Base-by-base conservation (phyloP, 2,888 invertebrate genomes). In the Folsomia candida region DNA sequence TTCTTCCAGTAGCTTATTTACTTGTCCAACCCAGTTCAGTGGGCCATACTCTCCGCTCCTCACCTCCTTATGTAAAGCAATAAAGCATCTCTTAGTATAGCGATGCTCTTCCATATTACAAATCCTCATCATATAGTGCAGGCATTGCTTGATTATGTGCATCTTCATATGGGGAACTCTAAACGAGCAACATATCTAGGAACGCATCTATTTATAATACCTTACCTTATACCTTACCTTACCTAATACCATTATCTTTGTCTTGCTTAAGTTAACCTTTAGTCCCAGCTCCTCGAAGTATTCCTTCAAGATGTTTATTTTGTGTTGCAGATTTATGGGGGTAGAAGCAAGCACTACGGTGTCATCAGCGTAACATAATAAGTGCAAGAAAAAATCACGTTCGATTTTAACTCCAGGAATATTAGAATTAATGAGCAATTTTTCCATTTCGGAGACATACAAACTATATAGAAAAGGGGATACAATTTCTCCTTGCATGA, bases 301-400 rank as follows among this genome's bases (percentile, higher is more conserved):
- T 18, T 37, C n/a, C 1, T 14, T 11, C 6, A 76, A 28, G 0
- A 24, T 18, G 54, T 70, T 37, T 0, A 73, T 64, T 54, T 75
- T 74, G n/a, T 54, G 63, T 29, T 73, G 72, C 1, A 76, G n/a
- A 11, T 66, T 57, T 1, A 24, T 51, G 14, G 67, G 27, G 9
- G 51, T 66, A 1, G 58, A 11, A 20, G 69, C 68, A n/a, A 74
- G 18, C 1, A 76, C 18, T 0, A 70, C 69, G 28, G 54, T 71
- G 26, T 74, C 74, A 24, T 74, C 74, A 0, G 76, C 76, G 27
- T 67, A 75, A n/a, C n/a, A n/a, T n/a, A n/a, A n/a, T 0, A 67
- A 20, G 0, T 74, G 27, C 0, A 71, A 24, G 11, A 70, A 70
- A 6, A 74, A 27, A 1, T 51, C 20, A 6, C 51, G 37, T 6